These are phyloP conservation scores for Aphidius ervi DNA, from an alignment of 1,140 invertebrate genomes.

Conservation along the genomic window DNA sequence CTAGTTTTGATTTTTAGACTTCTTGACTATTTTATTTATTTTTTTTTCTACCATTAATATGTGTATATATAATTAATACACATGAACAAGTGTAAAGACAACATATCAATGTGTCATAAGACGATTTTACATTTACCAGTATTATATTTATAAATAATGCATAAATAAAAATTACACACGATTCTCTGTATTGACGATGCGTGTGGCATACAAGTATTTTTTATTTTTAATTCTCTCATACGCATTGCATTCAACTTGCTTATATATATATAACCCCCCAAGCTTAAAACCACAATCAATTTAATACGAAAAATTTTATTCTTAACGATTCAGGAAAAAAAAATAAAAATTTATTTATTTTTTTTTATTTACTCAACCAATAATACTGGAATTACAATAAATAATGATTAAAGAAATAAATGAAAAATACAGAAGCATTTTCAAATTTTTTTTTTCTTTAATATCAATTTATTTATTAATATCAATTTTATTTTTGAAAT, in stretches of 20 bases:
- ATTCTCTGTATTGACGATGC: background rate
- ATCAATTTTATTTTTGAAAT: no score
- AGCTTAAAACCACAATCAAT: no score
- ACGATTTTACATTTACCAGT: conserved; percentile 21
- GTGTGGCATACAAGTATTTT: conserved; percentile 6
- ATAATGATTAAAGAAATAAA: no score
- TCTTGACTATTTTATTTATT: background rate
- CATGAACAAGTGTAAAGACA: conserved; percentile 36
- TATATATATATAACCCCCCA: no score
- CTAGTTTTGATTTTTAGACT: background rate
- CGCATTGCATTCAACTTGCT: background rate
- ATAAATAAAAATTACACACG: background rate
- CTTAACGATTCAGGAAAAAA: no score
- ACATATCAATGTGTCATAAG: conserved; percentile 33
- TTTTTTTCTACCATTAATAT: conserved; percentile 7
- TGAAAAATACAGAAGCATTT: no score
- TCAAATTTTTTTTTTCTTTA: no score
- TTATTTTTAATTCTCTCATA: background rate
- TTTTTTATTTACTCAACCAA: no score
- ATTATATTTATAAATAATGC: background rate
- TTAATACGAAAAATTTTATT: no score
- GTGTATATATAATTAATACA: conserved; percentile 15
- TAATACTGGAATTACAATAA: no score
- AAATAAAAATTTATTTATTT: no score
- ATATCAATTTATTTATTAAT: no score